Evolutionary conservation across 1,140 invertebrate species (phyloP).

Genomic region (Mactra quadrangularis): DNA sequence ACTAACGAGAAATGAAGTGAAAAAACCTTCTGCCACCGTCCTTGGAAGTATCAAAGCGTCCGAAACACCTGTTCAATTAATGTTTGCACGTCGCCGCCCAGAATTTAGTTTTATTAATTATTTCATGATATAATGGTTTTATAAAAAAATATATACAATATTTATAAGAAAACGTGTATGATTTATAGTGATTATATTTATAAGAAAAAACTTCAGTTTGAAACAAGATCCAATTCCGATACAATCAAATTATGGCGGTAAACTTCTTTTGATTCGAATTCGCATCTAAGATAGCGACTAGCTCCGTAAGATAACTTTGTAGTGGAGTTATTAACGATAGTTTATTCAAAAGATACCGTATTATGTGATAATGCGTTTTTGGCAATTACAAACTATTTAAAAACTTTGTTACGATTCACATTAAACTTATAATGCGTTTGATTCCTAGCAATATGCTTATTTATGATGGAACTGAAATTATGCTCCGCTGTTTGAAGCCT

Average conservation of each 20-base stretch:
- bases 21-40: too few relatives aligned
- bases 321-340: conserved; percentile 6
- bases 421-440: conserved; percentile 37
- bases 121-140: conserved; percentile 14
- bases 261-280: conserved; percentile 19
- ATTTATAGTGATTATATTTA: neutral
- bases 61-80: too few relatives aligned
- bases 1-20: too few relatives aligned
- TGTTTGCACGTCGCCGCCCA: neutral
- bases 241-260: conserved; percentile 7
- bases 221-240: conserved; percentile 1
- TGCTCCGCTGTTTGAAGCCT: conserved; percentile 10
- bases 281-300: conserved; percentile 13
- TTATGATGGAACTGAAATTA: conserved; percentile 10
- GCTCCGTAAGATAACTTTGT: conserved; percentile 20
- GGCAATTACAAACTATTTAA: conserved; percentile 47
- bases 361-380: conserved; percentile 32
- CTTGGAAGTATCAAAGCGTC: too few relatives aligned
- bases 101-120: conserved; percentile 29
- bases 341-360: conserved; percentile 24
- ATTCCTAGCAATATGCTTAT: conserved; percentile 22
- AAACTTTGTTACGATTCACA: conserved; percentile 44
- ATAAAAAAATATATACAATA: neutral
- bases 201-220: conserved; percentile 1
- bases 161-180: neutral